Evolutionary conservation across 2,113 vertebrate genomes (phyloP), one percentile per base, ranked within the genome.

Genomic region (Nymphicus hollandicus): DNA sequence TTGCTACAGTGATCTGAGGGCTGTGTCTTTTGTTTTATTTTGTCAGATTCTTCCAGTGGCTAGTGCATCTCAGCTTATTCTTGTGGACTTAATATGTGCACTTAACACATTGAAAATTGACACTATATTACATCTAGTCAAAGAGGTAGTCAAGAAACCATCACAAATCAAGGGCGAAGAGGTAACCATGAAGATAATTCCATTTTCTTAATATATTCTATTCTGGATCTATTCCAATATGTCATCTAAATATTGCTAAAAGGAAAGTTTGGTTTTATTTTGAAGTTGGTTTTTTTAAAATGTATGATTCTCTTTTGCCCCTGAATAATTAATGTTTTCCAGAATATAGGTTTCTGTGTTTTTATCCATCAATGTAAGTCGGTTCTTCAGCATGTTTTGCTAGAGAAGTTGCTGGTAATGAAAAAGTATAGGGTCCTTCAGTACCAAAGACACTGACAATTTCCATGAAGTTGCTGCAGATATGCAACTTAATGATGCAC

Each of bases 101-200:
- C 97, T 99, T 70, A 98, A 93, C 76, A 98, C 98, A 0, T 80
- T 99, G 92, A 99, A 98, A 90, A 98, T 96, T 0, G 99, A 99
- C 39, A 96, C 97, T 2, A 97, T 99, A 66, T 97, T 99, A n/a
- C 97, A 98, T 19, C 96, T 99, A 77, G 97, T 99, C 70, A 99
- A 99, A 97, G 99, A 99, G 90, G 99, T 99, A 91, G 99, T 99
- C 78, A 99, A 99, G 97, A 99, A 99, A 92, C 99, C 99, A 4
- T 98, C 98, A 44, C 99, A 99, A 89, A 98, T 99, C 90, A 99
- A 98, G 92, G 98, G 98, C 25, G 99, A 99, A 33, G 98, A 99
- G 99, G 99, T 99, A 97, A 96, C 39, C 33, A 23, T 44, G 33
- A 65, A 64, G 9, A 66, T 17, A 66, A 76, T 86, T 80, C 27